phyloP scores from a whole-genome alignment of 2,888 invertebrate genomes.

The Tachina grossa region DNA sequence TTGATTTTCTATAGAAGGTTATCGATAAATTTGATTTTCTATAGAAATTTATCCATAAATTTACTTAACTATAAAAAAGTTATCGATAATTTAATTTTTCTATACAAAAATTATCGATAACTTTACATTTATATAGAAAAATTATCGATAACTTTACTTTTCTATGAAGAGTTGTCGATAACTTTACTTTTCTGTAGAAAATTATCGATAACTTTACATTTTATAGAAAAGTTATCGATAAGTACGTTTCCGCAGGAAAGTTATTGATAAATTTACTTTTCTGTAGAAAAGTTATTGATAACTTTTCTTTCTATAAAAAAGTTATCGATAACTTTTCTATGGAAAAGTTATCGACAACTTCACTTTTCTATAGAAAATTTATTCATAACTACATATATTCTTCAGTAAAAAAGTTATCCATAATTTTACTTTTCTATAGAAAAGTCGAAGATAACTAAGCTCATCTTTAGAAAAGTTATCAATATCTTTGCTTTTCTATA shows the following conservation, averaged over 20 bases:
- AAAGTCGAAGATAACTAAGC: too few species aligned
- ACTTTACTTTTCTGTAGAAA: not conserved
- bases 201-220: not conserved
- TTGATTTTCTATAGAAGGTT: not conserved
- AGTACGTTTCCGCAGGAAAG: not conserved
- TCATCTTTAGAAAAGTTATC: too few species aligned
- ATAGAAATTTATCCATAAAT: not conserved
- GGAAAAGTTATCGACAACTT: too few species aligned
- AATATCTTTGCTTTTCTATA: too few species aligned
- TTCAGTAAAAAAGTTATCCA: too few species aligned
- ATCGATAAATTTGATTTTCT: not conserved
- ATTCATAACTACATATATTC: too few species aligned
- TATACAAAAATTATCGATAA: slow-evolving; percentile 13
- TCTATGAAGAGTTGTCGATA: not conserved
- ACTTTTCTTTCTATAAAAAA: not conserved
- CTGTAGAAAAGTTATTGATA: not conserved
- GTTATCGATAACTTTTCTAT: not conserved
- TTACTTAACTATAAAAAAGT: not conserved
- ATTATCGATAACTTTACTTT: not conserved
- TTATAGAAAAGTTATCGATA: not conserved
- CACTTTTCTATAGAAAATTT: too few species aligned
- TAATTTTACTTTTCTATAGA: too few species aligned
- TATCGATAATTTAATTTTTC: not conserved
- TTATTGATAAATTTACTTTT: not conserved
- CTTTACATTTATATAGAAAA: not conserved